Evolutionary conservation across 2,888 invertebrate genomes (phyloP), one percentile per base, ranked within the genome.

Genomic region (Harmothoe impar): DNA sequence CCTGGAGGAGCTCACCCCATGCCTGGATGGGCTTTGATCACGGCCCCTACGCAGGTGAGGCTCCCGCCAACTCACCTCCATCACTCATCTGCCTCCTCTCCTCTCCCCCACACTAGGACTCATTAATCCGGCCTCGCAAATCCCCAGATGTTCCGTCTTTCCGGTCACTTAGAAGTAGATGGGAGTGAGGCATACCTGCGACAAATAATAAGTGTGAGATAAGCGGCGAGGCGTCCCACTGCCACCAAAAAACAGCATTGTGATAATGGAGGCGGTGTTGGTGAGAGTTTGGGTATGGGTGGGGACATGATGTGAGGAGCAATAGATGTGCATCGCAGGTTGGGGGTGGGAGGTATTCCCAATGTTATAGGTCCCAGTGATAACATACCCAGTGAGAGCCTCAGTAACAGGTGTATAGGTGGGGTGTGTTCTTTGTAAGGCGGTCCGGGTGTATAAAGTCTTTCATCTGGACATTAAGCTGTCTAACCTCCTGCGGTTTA

Each of bases 1-100:
- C 72, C 72, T 15, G 29, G 72, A 72, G 72, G 3, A 72, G 31
- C 72, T 29, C 72, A 72, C 29, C 25, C 62, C 62, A n/a, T 20
- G 29, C 72, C 72, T 29, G 72, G 72, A n/a, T 5, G 29, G 29
- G 72, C 72, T 72, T 72, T 72, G 72, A 72, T 72, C 72, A 72
- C 29, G 72, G 72, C 25, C 72, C 72, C 25, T 25, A 25, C 1
- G 15, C 72, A 72, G 72, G 72, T 72, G 29, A 72, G 25, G 29
- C 72, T 15, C 15, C 72, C 72, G 25, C 72, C 72, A 23, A 29
- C 29, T 29, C 72, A 29, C 72, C 31, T 23, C 72, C 72, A 72
- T 72, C 25, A 72, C 29, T 72, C 72, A 72, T 0, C 29, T 3
- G 3, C 72, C 29, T 17, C 31, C n/a, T 29, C 72, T 25, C 72